Base-by-base conservation (phyloP, 1,140 invertebrate genomes). In the Bombus fervidus region DNA sequence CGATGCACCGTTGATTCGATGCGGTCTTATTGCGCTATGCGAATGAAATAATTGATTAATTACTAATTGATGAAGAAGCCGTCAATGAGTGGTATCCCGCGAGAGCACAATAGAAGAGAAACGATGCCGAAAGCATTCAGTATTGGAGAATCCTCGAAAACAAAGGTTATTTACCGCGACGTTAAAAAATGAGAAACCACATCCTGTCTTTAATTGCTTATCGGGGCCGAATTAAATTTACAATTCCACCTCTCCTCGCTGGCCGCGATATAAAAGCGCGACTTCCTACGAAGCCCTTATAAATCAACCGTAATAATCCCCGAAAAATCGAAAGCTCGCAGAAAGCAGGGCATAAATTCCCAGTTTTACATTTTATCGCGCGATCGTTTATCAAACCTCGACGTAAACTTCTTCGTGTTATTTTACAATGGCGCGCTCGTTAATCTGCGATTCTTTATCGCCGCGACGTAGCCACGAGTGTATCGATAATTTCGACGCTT, bases 291-390 rank as follows among this genome's bases (percentile, higher is more conserved):
- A 5, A 9, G 39, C 53, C 10, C 31, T 43, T 79, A 85, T 73
- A 85, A 85, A 85, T 85, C 83, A 85, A 85, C 47, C 25, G 66
- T 47, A 85, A 85, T 85, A 85, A 85, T 85, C 68, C 75, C 68
- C 76, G 68, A 79, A 85, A 83, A 85, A 85, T 85, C 77, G 83
- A 85, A 72, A 72, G 68, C 68, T 39, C 68, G 76, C 76, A 78
- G 74, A 77, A 83, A 77, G 25, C 64, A 37, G 34, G 64, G 83
- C 68, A 80, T 85, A 85, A 85, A 85, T 85, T 80, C 41, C 31
- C 39, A 39, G 31, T 71, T 83, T 85, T 62, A 8, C 83, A 47
- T 80, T 85, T 85, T 85, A 80, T 80, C 83, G 82, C 15, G 53
- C 25, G 83, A 85, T 80, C 77, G 83, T 85, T 85, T 53, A 85